Conservation (phyloP, 2,888 invertebrate species). For the Acrocyrtus sp. region DNA sequence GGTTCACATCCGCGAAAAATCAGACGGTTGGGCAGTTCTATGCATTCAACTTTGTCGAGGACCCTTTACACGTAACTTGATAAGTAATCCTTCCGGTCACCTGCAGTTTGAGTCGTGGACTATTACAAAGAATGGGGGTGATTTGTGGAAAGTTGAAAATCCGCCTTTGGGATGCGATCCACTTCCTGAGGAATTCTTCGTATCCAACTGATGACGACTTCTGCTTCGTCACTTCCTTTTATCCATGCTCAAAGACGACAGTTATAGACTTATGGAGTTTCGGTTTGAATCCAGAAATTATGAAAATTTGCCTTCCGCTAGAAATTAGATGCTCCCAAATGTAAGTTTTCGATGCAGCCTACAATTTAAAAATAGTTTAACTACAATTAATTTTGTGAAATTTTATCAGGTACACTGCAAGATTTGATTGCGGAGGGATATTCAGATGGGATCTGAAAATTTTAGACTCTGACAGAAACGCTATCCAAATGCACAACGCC, state of each 20-base stretch:
- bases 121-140: constrained; percentile 32
- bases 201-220: constrained; percentile 15
- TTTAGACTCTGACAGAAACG: constrained; percentile 30
- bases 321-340: constrained; percentile 47
- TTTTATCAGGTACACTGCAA: constrained; percentile 42
- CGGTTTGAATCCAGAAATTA: constrained; percentile 50
- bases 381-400: no score
- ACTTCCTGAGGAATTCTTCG: constrained; percentile 30
- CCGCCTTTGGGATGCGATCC: constrained; percentile 27
- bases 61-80: constrained; percentile 38
- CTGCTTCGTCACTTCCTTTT: constrained; percentile 46
- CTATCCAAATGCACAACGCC: constrained; percentile 31
- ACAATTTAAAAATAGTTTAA: no score
- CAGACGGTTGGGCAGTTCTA: constrained; percentile 45
- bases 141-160: constrained; percentile 39
- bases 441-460: constrained; percentile 39
- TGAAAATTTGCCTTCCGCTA: constrained; percentile 52
- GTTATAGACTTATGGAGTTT: constrained; percentile 50
- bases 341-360: no score
- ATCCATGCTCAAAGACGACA: constrained; percentile 42
- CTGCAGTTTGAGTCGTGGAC: constrained; percentile 40
- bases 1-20: constrained; percentile 31
- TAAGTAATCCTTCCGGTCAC: constrained; percentile 51
- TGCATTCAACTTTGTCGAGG: constrained; percentile 25
- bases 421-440: constrained; percentile 53